A percentile compares a stretch with the other conserved stretches of the same genome.
phyloP scores from a whole-genome alignment of 2,113 vertebrate genomes.

The Tachysurus vachellii region DNA sequence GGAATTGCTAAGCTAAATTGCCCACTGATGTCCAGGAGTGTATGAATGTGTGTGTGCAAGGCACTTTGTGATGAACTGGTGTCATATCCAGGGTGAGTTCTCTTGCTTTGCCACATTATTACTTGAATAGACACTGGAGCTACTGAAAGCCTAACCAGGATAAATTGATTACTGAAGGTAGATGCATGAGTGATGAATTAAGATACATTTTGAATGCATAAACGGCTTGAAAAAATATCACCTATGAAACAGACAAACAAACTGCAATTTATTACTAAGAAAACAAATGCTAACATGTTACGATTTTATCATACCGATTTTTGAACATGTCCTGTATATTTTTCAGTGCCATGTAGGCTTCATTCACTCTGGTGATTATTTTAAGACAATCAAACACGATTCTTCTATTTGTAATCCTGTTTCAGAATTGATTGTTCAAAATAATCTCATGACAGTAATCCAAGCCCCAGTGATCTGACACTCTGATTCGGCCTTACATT shows the following conservation, averaged over 20 bases:
- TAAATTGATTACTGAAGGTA: background rate
- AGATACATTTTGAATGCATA: constrained; percentile 48
- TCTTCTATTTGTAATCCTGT: constrained; percentile 72
- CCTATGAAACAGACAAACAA: background rate
- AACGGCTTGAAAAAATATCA: background rate
- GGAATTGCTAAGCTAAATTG: background rate
- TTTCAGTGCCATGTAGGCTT: constrained; percentile 54
- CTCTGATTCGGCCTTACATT: constrained; percentile 12
- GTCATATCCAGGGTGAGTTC: background rate
- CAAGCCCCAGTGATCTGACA: constrained; percentile 18
- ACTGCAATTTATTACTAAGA: background rate
- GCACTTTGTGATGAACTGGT: no score
- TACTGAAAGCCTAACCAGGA: background rate
- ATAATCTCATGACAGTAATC: constrained; percentile 63
- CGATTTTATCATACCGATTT: constrained; percentile 29
- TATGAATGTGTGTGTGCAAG: background rate
- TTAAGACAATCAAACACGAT: constrained; percentile 73
- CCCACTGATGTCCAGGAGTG: background rate
- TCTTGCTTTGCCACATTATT: background rate
- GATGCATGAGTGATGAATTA: background rate
- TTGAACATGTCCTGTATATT: constrained; percentile 8
- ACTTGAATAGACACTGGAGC: background rate
- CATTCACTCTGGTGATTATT: constrained; percentile 63
- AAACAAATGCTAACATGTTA: background rate
- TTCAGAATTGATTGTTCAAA: constrained; percentile 66